Conservation (phyloP, 2,888 invertebrate species). For the Gymnocheta viridis region DNA sequence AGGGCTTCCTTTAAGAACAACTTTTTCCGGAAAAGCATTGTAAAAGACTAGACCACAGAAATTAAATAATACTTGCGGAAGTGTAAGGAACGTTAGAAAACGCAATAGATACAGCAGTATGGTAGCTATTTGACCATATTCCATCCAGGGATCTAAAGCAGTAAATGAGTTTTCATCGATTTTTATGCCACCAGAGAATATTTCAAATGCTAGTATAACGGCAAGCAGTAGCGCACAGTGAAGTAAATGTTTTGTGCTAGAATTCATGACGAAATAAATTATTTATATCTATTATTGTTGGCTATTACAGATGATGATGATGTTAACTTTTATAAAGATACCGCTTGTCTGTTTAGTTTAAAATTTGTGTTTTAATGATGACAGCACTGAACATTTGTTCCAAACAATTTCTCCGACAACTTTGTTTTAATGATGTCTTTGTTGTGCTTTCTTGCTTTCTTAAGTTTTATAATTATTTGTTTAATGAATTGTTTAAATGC, state of each 20-base stretch:
- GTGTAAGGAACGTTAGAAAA: conserved; percentile 90
- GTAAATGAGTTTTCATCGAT: conserved; percentile 83
- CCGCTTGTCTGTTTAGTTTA: background rate
- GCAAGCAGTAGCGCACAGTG: conserved; percentile 89
- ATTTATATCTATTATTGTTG: background rate
- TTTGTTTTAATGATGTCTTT: background rate
- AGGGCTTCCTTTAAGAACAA: conserved; percentile 93
- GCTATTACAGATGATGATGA: conserved; percentile 8
- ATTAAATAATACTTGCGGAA: conserved; percentile 92
- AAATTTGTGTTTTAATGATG: background rate
- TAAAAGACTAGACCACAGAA: conserved; percentile 93
- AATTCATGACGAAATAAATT: conserved; percentile 76
- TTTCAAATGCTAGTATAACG: conserved; percentile 89
- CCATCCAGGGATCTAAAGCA: conserved; percentile 90
- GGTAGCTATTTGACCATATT: conserved; percentile 90
- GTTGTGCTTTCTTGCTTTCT: background rate
- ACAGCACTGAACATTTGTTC: conserved; percentile 4
- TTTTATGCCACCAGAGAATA: conserved; percentile 85
- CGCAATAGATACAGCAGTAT: conserved; percentile 89
- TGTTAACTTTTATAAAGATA: background rate
- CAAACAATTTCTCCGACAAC: background rate
- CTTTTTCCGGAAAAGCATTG: conserved; percentile 97
- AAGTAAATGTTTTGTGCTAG: conserved; percentile 87
- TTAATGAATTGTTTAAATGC: conserved; percentile 56
- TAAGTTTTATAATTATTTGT: conserved; percentile 19